Conservation (phyloP, 2,113 vertebrate species). For the Chionis minor region DNA sequence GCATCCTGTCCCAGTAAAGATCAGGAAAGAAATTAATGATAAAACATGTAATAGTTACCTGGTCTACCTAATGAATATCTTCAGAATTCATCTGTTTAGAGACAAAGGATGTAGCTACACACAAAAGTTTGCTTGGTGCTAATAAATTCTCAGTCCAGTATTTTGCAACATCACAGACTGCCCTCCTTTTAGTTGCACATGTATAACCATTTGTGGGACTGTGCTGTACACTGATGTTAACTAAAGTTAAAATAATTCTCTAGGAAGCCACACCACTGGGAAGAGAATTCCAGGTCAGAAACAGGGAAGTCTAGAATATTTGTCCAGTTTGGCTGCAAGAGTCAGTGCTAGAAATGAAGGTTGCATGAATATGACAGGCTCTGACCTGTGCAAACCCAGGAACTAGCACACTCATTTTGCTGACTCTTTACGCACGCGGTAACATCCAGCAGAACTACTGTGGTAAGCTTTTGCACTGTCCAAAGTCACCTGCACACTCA, state of each 20-base stretch:
- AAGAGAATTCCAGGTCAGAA: background rate
- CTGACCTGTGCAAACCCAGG: background rate
- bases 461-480: background rate
- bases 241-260: background rate
- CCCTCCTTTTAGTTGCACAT: background rate
- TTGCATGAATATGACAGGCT: background rate
- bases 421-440: background rate
- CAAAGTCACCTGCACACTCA: background rate
- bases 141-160: background rate
- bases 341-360: background rate
- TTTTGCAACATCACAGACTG: background rate
- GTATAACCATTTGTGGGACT: background rate
- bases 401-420: background rate
- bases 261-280: background rate
- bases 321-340: background rate
- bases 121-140: background rate
- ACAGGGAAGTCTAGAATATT: background rate
- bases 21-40: background rate
- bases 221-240: background rate
- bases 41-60: background rate
- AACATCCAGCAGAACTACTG: background rate
- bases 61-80: background rate
- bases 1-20: background rate
- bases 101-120: background rate
- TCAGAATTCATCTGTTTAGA: background rate